Evolutionary conservation across 2,113 vertebrate species (phyloP).

Genomic region (Mobula hypostoma): DNA sequence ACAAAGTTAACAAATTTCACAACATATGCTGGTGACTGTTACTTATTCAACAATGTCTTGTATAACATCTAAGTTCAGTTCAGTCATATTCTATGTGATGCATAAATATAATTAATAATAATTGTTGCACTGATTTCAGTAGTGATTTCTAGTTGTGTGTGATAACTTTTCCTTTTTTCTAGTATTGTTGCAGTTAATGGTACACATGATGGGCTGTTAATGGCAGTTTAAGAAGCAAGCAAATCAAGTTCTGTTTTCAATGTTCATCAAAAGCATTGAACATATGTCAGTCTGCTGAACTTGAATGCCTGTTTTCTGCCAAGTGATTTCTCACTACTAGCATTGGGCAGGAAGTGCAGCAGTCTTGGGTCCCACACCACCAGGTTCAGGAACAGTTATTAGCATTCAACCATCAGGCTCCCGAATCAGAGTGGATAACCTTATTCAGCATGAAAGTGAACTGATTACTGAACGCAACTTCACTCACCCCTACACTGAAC

Average conservation of each 20-base stretch:
- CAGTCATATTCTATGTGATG: neutral
- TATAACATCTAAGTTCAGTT: neutral
- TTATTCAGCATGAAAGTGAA: no score
- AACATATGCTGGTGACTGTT: neutral
- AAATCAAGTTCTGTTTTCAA: neutral
- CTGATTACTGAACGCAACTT: no score
- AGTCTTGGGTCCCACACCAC: no score
- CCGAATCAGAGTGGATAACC: no score
- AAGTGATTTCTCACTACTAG: neutral
- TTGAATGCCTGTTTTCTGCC: neutral
- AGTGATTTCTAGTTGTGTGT: neutral
- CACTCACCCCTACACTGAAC: no score
- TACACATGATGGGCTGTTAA: neutral
- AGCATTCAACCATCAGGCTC: no score
- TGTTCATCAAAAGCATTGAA: neutral
- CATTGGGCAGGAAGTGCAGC: no score
- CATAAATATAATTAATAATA: neutral
- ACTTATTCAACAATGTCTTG: neutral
- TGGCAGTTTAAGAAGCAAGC: neutral
- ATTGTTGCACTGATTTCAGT: neutral
- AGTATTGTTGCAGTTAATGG: neutral
- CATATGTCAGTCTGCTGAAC: neutral
- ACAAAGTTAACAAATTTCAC: no score
- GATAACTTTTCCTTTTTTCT: neutral
- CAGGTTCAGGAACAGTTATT: no score